These are phyloP conservation scores for Halictus ligatus DNA, from an alignment of 2,888 invertebrate genomes.

Conservation along the genomic window DNA sequence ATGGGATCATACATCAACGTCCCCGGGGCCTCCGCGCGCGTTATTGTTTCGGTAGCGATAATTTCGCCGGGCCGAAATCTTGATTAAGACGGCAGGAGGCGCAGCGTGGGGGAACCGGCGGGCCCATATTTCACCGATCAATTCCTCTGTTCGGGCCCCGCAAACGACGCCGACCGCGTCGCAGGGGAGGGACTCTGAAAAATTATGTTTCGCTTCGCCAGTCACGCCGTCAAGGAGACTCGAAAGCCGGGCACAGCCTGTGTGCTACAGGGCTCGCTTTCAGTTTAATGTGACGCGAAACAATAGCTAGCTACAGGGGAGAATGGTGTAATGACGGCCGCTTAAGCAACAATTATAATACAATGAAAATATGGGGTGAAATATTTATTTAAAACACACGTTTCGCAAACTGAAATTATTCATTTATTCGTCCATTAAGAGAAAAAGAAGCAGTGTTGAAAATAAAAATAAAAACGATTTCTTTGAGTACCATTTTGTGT, in stretches of 20 bases:
- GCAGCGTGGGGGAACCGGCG: slow-evolving; percentile 20
- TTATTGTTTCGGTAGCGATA: slow-evolving; percentile 43
- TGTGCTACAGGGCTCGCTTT: neutral
- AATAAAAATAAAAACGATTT: too few relatives aligned
- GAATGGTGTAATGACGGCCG: neutral
- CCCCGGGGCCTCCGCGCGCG: neutral
- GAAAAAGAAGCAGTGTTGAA: too few relatives aligned
- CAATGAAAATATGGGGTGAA: neutral
- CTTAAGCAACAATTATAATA: neutral
- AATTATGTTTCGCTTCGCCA: slow-evolving; percentile 66
- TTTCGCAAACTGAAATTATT: too few relatives aligned
- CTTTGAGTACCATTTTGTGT: too few relatives aligned
- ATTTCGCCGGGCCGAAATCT: slow-evolving; percentile 52
- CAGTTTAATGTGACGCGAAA: neutral
- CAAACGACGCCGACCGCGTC: slow-evolving; percentile 35
- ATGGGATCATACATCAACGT: slow-evolving; percentile 42
- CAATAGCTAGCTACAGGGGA: neutral
- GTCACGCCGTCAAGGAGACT: slow-evolving; percentile 32
- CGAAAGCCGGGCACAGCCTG: neutral
- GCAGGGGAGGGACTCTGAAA: slow-evolving; percentile 52
- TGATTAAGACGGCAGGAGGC: slow-evolving; percentile 47
- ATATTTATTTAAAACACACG: neutral
- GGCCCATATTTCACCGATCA: slow-evolving; percentile 63
- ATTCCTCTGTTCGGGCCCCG: slow-evolving; percentile 49
- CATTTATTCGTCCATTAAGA: too few relatives aligned